Conservation (phyloP, 2,888 invertebrate species). For the Nineta flava region DNA sequence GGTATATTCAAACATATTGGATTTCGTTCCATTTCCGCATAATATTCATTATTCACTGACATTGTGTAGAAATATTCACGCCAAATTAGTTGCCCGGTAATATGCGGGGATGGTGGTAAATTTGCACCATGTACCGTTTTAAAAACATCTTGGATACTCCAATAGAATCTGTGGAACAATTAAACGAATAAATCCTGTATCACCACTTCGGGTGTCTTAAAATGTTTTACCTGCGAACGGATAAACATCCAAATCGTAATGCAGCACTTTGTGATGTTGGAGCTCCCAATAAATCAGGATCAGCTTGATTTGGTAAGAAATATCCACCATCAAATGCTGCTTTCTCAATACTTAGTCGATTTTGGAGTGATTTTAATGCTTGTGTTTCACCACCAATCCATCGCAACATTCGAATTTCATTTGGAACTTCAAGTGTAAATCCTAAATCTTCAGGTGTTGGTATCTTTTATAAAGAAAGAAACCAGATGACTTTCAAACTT, state of each 20-base stretch:
- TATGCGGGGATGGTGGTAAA: conserved; percentile 26
- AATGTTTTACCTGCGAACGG: conserved; percentile 33
- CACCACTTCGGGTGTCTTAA: no score
- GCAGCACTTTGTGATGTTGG: conserved; percentile 56
- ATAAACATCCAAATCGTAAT: conserved; percentile 53
- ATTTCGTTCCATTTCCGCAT: conserved; percentile 49
- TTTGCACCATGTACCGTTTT: conserved; percentile 34
- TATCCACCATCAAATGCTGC: conserved; percentile 32
- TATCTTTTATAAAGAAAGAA: conserved; percentile 19
- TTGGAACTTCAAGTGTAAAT: conserved; percentile 32
- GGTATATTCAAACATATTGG: conserved; percentile 56
- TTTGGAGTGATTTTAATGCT: conserved; percentile 38
- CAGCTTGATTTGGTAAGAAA: conserved; percentile 51
- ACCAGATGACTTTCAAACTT: background rate
- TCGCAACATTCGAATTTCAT: conserved; percentile 32
- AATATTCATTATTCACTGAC: conserved; percentile 55
- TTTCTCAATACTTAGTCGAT: conserved; percentile 33
- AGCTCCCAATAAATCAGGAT: conserved; percentile 47
- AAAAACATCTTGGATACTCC: conserved; percentile 50
- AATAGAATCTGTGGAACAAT: conserved; percentile 40
- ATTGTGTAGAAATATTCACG: conserved; percentile 65
- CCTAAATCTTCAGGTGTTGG: conserved; percentile 42
- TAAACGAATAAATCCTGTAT: background rate
- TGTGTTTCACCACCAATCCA: conserved; percentile 52
- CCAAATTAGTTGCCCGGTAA: conserved; percentile 53